Conservation (phyloP, 2,888 invertebrate species). For the Eurois occulta region DNA sequence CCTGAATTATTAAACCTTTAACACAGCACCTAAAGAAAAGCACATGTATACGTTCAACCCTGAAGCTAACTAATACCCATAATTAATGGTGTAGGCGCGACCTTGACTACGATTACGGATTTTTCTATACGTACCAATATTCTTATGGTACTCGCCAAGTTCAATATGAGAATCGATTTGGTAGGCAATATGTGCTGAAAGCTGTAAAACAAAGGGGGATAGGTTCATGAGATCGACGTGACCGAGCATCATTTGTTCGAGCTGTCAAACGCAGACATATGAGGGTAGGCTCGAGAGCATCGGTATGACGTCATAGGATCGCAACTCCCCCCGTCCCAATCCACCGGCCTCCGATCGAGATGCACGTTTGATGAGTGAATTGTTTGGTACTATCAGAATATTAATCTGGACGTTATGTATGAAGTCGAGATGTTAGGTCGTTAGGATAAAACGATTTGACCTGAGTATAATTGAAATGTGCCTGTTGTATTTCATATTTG, state of each 20-base stretch:
- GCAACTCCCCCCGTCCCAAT: conserved; percentile 44
- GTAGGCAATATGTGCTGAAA: conserved; percentile 58
- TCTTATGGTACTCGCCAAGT: conserved; percentile 57
- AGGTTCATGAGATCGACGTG: conserved; percentile 66
- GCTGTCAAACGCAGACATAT: conserved; percentile 73
- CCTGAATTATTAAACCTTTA: conserved; percentile 55
- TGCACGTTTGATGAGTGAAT: conserved; percentile 58
- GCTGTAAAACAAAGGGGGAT: conserved; percentile 68
- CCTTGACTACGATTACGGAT: conserved; percentile 54
- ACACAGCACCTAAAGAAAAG: conserved; percentile 32
- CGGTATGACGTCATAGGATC: conserved; percentile 66
- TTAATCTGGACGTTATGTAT: conserved; percentile 52
- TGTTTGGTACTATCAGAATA: conserved; percentile 50
- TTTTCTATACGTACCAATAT: conserved; percentile 65
- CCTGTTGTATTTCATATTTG: conserved; percentile 13
- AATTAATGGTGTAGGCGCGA: conserved; percentile 58
- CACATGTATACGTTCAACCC: conserved; percentile 49
- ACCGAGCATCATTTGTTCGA: conserved; percentile 71
- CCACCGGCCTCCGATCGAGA: conserved; percentile 55
- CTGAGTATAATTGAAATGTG: conserved; percentile 39
- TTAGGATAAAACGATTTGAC: conserved; percentile 39
- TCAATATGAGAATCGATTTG: conserved; percentile 60
- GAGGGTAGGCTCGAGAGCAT: conserved; percentile 71
- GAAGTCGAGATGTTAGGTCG: conserved; percentile 31
- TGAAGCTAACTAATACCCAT: conserved; percentile 53